phyloP scores from a whole-genome alignment of 2,113 vertebrate genomes.

The human (Homo sapiens) region DNA sequence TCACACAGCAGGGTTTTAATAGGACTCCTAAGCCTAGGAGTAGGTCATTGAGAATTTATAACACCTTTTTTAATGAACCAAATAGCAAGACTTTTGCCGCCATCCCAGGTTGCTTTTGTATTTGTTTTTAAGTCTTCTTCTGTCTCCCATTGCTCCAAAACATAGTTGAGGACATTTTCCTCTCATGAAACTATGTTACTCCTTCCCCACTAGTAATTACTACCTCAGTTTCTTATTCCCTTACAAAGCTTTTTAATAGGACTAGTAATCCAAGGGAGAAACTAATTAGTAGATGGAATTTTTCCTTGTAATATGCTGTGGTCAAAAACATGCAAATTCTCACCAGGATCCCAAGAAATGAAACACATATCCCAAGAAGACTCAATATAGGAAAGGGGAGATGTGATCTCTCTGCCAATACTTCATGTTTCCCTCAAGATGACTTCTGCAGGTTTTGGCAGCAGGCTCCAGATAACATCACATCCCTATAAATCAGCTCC shows the following conservation, averaged over 20 bases:
- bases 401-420: neutral
- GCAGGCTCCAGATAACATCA: neutral
- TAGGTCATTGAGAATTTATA: neutral
- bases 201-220: neutral
- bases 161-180: neutral
- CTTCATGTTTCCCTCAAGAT: neutral
- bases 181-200: neutral
- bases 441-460: neutral
- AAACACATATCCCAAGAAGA: neutral
- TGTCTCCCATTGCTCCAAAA: neutral
- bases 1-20: conserved; percentile 54
- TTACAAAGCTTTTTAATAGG: conserved; percentile 2
- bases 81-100: neutral
- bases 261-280: conserved; percentile 29
- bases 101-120: neutral
- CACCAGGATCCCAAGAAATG: neutral
- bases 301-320: neutral
- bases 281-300: neutral
- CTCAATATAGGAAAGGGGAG: neutral
- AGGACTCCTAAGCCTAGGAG: neutral
- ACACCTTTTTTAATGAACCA: conserved; percentile 36
- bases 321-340: neutral
- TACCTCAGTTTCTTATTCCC: neutral
- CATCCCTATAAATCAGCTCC: neutral
- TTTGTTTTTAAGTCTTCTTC: neutral